Evolutionary conservation across 2,113 vertebrate species (phyloP).

Genomic region (Pseudorectes ferrugineus): DNA sequence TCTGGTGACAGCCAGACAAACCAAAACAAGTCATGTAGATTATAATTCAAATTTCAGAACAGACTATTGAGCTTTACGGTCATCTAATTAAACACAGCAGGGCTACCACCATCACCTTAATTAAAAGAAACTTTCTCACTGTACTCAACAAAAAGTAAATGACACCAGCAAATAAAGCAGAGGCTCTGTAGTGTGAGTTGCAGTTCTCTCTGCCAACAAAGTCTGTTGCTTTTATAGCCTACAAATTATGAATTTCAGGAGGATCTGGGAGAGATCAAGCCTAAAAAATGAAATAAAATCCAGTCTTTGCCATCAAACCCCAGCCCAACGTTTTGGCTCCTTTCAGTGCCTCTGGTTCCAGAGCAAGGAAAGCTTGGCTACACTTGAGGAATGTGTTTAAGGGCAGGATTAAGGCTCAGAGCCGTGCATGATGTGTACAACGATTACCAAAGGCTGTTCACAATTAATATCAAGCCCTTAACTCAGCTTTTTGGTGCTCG

Average conservation of each 20-base stretch:
- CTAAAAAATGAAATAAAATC: not conserved
- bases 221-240: not conserved
- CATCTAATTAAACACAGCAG: conserved; percentile 45
- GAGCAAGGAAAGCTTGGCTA: not conserved
- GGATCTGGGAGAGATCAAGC: not conserved
- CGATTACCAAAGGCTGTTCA: not conserved
- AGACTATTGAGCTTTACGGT: not conserved
- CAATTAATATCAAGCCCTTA: not conserved
- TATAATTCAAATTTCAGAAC: conserved; percentile 23
- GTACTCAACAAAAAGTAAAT: not conserved
- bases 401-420: not conserved
- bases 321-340: not conserved
- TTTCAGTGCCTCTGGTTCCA: not conserved
- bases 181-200: not conserved
- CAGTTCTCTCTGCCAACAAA: not conserved
- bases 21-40: conserved; percentile 7
- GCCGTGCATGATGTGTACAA: not conserved
- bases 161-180: not conserved
- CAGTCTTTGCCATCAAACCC: not conserved
- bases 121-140: conserved; percentile 15
- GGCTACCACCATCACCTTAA: not conserved
- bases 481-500: not conserved
- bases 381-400: not conserved
- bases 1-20: conserved; percentile 34
- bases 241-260: not conserved